Base-by-base conservation (phyloP, 1,140 invertebrate genomes). In the Papilio glaucus region DNA sequence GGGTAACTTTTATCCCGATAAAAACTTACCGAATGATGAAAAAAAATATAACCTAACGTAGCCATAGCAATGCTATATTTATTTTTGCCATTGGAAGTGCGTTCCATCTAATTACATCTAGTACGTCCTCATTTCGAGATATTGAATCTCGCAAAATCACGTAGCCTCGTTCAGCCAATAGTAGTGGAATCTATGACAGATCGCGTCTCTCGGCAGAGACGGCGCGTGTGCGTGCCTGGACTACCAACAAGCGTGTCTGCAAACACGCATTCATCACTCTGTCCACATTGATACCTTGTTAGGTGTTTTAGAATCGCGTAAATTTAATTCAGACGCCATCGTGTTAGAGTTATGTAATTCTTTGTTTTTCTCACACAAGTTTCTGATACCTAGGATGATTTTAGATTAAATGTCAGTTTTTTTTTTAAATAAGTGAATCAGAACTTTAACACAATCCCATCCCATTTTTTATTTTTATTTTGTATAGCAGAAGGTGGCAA, bases 241-340 rank as follows among this genome's bases (percentile, higher is more conserved):
- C 49, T 69, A 53, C 42, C 24, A 69, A 49, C 41, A 26, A 65
- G 62, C 21, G n/a, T 3, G 7, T 45, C 67, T 45, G n/a, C 29
- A 29, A 29, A 49, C 67, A 26, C 41, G 24, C 65, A 69, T 69
- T 41, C 42, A 49, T 67, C 39, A 42, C 18, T 13, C 13, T 41
- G 39, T 69, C 67, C 33, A 15, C n/a, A n/a, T 37, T 65, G 9
- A 37, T 38, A 21, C 33, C 41, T 69, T 69, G 67, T 69, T 69
- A 69, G 67, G 67, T 69, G 67, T 69, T 69, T 68, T 69, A 15
- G 37, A 69, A 49, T 49, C 24, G 42, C 42, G 24, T 33, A 33
- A 69, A 49, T 49, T 45, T 37, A 29, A 49, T 24, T 42, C 38
- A 69, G 67, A 29, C 45, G 67, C 24, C 67, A 69, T 53, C 37